Conservation (phyloP, 2,888 invertebrate species). For the Acanthacorydalis orientalis region DNA sequence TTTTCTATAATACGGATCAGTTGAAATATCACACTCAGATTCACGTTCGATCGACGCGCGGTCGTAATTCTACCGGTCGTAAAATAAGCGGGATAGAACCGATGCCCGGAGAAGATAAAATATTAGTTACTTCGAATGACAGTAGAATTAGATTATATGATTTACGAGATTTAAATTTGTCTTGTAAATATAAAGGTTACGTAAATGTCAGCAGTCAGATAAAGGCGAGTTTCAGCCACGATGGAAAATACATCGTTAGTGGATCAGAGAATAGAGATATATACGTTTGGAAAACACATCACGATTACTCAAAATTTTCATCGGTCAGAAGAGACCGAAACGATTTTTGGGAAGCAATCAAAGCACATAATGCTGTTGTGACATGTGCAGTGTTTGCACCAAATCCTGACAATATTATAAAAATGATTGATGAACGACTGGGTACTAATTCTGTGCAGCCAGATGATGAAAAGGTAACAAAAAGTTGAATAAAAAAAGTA, state of each 20-base stretch:
- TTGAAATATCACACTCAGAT: conserved; percentile 97
- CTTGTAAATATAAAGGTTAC: conserved; percentile 52
- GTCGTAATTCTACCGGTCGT: conserved; percentile 83
- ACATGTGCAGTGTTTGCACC: conserved; percentile 97
- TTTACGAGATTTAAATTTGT: conserved; percentile 79
- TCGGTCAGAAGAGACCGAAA: conserved; percentile 85
- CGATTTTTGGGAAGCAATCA: conserved; percentile 94
- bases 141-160: conserved; percentile 93
- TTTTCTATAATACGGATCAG: conserved; percentile 96
- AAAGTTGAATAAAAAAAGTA: no score
- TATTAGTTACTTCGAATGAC: conserved; percentile 94
- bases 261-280: conserved; percentile 96
- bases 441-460: conserved; percentile 23
- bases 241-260: conserved; percentile 92
- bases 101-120: conserved; percentile 90
- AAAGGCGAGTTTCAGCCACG: conserved; percentile 92
- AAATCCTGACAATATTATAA: conserved; percentile 80
- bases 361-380: conserved; percentile 89
- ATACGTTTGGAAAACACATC: conserved; percentile 95
- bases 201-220: conserved; percentile 94
- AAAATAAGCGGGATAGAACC: conserved; percentile 97
- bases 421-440: conserved; percentile 45
- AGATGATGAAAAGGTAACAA: conserved; percentile 15
- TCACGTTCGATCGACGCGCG: conserved; percentile 87
- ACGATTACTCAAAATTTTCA: conserved; percentile 88